A percentile compares a stretch with the other conserved stretches of the same genome.
phyloP scores from a whole-genome alignment of 1,140 invertebrate genomes.

The Ceratoteleas bidentatus region DNA sequence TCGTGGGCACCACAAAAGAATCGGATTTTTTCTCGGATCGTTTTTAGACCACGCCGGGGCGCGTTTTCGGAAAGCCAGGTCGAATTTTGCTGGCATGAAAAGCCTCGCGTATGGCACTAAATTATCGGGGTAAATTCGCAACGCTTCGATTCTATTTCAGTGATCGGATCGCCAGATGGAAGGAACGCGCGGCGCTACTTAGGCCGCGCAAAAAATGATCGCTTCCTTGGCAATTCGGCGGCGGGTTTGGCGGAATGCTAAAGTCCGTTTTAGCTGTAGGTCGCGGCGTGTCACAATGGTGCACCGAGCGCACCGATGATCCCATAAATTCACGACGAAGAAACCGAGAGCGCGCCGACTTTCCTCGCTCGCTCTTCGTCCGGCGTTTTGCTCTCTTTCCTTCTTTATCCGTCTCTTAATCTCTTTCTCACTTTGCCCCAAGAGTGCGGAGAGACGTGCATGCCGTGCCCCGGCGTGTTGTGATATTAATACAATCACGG shows the following conservation, averaged over 20 bases:
- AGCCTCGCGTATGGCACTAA: not conserved
- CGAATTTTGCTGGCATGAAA: too few species aligned
- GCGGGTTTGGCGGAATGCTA: slow-evolving; percentile 57
- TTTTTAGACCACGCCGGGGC: too few species aligned
- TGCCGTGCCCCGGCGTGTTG: slow-evolving; percentile 77
- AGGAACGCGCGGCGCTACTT: slow-evolving; percentile 38
- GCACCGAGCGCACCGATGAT: slow-evolving; percentile 68
- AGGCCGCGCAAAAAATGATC: slow-evolving; percentile 55
- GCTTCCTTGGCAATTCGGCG: slow-evolving; percentile 43
- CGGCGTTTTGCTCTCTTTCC: slow-evolving; percentile 64
- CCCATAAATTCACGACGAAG: slow-evolving; percentile 71
- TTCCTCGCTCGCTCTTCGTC: slow-evolving; percentile 59
- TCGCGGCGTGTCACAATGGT: slow-evolving; percentile 65
- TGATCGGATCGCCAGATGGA: slow-evolving; percentile 66
- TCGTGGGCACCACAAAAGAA: too few species aligned
- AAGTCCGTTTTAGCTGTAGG: slow-evolving; percentile 65
- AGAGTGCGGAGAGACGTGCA: slow-evolving; percentile 68
- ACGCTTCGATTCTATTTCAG: slow-evolving; percentile 51
- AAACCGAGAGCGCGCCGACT: slow-evolving; percentile 39
- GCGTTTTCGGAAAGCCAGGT: too few species aligned
- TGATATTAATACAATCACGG: slow-evolving; percentile 82
- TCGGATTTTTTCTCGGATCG: too few species aligned
- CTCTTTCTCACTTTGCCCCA: slow-evolving; percentile 62
- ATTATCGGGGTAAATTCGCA: slow-evolving; percentile 11
- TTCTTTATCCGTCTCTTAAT: slow-evolving; percentile 65